phyloP scores from a whole-genome alignment of 2,797 vertebrate genomes.

The Ara ararauna region DNA sequence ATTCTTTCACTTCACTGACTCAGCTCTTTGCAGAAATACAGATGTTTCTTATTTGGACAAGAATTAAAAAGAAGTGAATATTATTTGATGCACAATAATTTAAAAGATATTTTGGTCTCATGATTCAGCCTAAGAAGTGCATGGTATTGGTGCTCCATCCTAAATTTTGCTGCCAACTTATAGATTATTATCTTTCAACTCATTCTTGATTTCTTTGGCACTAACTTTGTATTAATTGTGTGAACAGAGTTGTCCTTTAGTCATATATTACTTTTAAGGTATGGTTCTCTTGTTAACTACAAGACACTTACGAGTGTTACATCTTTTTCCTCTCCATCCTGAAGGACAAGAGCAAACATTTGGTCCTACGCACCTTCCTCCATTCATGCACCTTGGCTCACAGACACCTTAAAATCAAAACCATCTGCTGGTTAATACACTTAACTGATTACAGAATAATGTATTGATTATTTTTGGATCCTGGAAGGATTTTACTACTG shows the following conservation, averaged over 20 bases:
- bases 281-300: neutral
- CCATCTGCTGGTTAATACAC: neutral
- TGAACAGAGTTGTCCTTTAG: neutral
- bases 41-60: neutral
- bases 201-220: neutral
- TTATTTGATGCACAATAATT: neutral
- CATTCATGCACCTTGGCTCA: constrained; percentile 91
- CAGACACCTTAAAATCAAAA: constrained; percentile 85
- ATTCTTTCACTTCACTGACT: neutral
- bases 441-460: neutral
- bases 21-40: neutral
- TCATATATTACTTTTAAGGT: neutral
- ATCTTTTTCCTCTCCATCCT: constrained; percentile 88
- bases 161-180: neutral
- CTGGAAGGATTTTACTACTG: neutral
- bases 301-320: constrained; percentile 85
- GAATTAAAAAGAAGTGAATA: neutral
- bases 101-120: neutral
- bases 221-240: neutral
- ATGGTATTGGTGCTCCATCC: neutral
- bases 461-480: neutral
- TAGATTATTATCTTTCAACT: neutral
- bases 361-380: constrained; percentile 89
- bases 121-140: neutral
- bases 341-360: constrained; percentile 91